A percentile compares a stretch with the other conserved stretches of the same genome.
Evolutionary conservation across 2,113 vertebrate species (phyloP).

Genomic region (Campylorhamphus procurvoides): DNA sequence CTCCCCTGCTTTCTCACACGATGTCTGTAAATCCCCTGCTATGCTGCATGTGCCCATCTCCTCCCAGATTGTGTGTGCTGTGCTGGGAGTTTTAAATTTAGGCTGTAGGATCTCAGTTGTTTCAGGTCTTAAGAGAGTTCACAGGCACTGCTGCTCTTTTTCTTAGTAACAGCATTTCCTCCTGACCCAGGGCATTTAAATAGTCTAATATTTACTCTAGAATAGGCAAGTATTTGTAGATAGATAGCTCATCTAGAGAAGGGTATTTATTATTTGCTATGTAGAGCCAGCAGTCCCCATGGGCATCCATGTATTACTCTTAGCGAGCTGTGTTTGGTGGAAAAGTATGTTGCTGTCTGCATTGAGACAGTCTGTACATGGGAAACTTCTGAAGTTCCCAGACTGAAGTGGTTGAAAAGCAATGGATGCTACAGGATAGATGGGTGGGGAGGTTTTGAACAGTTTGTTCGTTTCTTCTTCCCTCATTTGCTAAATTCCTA

Average conservation of each 20-base stretch:
- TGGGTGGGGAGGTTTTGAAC: neutral
- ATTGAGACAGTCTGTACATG: neutral
- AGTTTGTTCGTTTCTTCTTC: neutral
- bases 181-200: neutral
- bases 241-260: neutral
- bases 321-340: neutral
- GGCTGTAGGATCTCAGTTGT: neutral
- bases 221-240: neutral
- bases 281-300: neutral
- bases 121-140: neutral
- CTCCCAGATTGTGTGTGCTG: neutral
- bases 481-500: neutral
- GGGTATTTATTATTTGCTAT: neutral
- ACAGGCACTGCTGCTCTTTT: neutral
- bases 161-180: neutral
- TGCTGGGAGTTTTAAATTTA: neutral
- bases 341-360: neutral
- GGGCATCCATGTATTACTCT: neutral
- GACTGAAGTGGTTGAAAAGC: neutral
- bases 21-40: neutral
- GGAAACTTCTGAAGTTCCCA: neutral
- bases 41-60: neutral
- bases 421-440: neutral
- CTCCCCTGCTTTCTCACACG: neutral
- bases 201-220: neutral